A percentile compares a stretch with the other conserved stretches of the same genome.
Evolutionary conservation across 2,113 vertebrate genomes (phyloP).

Genomic region (Shinisaurus crocodilurus): DNA sequence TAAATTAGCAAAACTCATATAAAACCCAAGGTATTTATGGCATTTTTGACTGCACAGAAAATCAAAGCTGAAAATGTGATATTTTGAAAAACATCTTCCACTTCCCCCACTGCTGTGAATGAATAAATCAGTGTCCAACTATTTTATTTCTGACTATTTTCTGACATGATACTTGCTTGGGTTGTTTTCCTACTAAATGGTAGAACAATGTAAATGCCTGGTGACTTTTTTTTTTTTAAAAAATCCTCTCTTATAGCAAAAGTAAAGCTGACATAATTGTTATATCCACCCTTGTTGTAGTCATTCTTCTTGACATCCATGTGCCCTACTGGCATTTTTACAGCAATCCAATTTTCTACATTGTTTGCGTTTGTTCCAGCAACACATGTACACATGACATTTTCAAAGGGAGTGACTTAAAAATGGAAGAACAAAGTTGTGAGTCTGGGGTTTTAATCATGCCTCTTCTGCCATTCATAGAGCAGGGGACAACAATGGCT

Average conservation of each 20-base stretch:
- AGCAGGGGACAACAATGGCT: slow-evolving; percentile 33
- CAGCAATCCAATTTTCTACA: slow-evolving; percentile 39
- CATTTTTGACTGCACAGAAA: neutral
- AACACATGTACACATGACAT: neutral
- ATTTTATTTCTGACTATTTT: slow-evolving; percentile 38
- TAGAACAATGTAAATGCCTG: slow-evolving; percentile 13
- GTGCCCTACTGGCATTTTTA: slow-evolving; percentile 23
- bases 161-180: slow-evolving; percentile 48
- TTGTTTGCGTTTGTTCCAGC: slow-evolving; percentile 49
- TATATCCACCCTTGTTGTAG: slow-evolving; percentile 46
- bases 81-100: neutral
- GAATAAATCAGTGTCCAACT: neutral
- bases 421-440: slow-evolving; percentile 15
- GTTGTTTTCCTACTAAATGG: slow-evolving; percentile 36
- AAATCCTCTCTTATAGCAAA: slow-evolving; percentile 30
- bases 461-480: slow-evolving; percentile 32
- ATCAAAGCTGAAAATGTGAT: neutral
- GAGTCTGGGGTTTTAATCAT: slow-evolving; percentile 34
- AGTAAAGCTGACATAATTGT: slow-evolving; percentile 60
- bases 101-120: neutral
- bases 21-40: no score
- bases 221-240: slow-evolving; percentile 21
- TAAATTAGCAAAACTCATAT: no score
- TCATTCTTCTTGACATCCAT: slow-evolving; percentile 30
- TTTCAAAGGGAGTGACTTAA: slow-evolving; percentile 42